Evolutionary conservation across 2,888 invertebrate species (phyloP).

Genomic region (Eupithecia subfuscata): DNA sequence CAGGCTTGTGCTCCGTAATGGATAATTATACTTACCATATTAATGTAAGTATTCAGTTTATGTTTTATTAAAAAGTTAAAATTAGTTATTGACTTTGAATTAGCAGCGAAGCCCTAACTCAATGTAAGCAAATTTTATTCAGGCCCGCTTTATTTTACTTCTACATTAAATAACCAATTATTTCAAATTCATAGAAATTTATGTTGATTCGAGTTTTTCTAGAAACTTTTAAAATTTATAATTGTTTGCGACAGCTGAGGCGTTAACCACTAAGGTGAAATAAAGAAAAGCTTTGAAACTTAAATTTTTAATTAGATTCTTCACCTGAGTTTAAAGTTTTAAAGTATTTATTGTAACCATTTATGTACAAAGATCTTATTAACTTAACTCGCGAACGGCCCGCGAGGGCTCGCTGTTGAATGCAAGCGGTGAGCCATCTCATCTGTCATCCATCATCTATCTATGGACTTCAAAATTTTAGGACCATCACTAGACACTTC

Average conservation of each 20-base stretch:
- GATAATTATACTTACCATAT: background rate
- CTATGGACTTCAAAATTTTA: background rate
- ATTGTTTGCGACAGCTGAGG: slow-evolving; percentile 21
- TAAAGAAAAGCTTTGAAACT: slow-evolving; percentile 15
- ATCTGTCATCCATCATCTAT: too few species aligned
- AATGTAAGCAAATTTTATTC: slow-evolving; percentile 26
- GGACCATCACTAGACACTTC: too few species aligned
- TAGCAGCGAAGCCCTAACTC: slow-evolving; percentile 15
- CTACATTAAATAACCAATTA: slow-evolving; percentile 24
- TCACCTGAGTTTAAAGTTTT: slow-evolving; percentile 11
- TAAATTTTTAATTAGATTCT: slow-evolving; percentile 28
- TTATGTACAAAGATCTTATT: background rate
- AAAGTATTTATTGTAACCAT: background rate
- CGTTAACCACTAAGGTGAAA: background rate
- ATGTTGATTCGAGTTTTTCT: slow-evolving; percentile 16
- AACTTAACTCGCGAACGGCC: background rate
- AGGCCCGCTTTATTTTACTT: slow-evolving; percentile 18
- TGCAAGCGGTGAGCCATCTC: background rate
- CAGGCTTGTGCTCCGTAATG: background rate
- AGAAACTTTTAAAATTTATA: slow-evolving; percentile 16
- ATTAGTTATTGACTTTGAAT: slow-evolving; percentile 26
- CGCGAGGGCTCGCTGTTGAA: background rate
- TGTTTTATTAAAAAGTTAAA: slow-evolving; percentile 7
- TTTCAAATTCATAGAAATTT: slow-evolving; percentile 20
- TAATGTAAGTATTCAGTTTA: background rate